Evolutionary conservation across 2,797 vertebrate genomes (phyloP).

Genomic region (Megaceryle alcyon): DNA sequence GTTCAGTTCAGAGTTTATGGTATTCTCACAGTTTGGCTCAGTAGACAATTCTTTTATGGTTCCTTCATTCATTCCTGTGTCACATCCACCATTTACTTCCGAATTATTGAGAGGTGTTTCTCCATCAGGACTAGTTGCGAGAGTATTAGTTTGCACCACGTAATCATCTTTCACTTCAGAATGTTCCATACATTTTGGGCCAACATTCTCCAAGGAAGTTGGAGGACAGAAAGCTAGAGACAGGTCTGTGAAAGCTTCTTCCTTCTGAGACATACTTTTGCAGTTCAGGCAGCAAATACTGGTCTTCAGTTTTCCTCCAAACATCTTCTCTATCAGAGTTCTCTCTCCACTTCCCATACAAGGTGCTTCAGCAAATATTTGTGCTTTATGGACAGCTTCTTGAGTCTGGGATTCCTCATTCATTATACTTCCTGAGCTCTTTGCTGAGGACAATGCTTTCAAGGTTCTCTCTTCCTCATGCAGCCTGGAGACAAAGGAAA

Average conservation of each 20-base stretch:
- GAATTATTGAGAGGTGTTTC: constrained; percentile 27
- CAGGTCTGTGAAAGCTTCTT: constrained; percentile 96
- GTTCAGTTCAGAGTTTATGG: constrained; percentile 48
- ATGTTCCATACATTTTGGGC: constrained; percentile 44
- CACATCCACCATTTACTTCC: constrained; percentile 48
- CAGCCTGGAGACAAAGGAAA: constrained; percentile 80
- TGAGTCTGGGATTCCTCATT: constrained; percentile 58
- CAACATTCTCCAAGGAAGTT: constrained; percentile 73
- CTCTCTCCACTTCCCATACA: constrained; percentile 71
- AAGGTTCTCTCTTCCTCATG: constrained; percentile 96
- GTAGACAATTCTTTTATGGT: constrained; percentile 33
- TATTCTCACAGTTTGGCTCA: constrained; percentile 56
- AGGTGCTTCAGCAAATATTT: constrained; percentile 55
- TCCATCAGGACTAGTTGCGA: constrained; percentile 9
- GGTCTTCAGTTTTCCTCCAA: constrained; percentile 92
- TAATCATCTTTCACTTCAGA: constrained; percentile 46
- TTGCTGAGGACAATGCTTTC: constrained; percentile 77
- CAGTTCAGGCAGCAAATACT: constrained; percentile 93
- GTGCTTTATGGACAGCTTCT: constrained; percentile 47
- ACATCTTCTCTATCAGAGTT: constrained; percentile 94
- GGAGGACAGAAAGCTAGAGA: constrained; percentile 95
- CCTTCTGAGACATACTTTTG: constrained; percentile 92
- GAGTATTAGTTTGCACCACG: constrained; percentile 29
- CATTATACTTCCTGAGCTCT: constrained; percentile 43
- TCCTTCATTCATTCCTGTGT: constrained; percentile 52